Percentiles rank a stretch among this genome's conserved stretches.
phyloP scores from a whole-genome alignment of 2,888 invertebrate genomes.

The Molorchus minor region DNA sequence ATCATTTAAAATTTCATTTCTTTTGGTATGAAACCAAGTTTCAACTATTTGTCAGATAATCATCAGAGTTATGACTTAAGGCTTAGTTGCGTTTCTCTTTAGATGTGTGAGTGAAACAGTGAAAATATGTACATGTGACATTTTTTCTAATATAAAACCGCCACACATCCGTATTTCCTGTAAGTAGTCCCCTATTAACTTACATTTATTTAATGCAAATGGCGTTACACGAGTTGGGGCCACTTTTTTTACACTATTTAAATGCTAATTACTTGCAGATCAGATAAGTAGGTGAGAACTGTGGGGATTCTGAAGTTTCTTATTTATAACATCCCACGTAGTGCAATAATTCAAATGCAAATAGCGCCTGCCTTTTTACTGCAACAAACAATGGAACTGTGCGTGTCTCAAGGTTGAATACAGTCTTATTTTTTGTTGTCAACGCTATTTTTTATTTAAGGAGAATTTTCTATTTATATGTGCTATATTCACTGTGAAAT shows the following conservation, averaged over 20 bases:
- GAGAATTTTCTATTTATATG: no score
- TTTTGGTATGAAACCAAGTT: no score
- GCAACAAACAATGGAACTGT: conserved; percentile 27
- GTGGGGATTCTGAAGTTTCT: conserved; percentile 26
- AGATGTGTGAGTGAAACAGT: no score
- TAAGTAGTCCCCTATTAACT: conserved; percentile 17
- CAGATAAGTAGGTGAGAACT: conserved; percentile 43
- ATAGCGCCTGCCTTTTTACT: conserved; percentile 31
- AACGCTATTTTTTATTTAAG: not conserved
- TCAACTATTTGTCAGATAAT: no score
- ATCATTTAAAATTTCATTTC: no score
- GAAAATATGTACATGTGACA: no score
- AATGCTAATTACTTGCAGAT: conserved; percentile 40
- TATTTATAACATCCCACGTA: conserved; percentile 36
- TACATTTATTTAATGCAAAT: conserved; percentile 12
- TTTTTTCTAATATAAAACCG: no score
- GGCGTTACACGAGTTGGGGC: conserved; percentile 14
- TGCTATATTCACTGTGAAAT: no score
- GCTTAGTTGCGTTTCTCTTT: no score
- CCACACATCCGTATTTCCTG: no score
- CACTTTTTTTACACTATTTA: conserved; percentile 35
- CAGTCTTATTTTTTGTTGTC: no score
- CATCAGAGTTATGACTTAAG: no score
- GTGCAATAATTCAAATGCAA: conserved; percentile 37
- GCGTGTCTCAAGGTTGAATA: conserved; percentile 10